These are phyloP conservation scores for Phortica magna DNA, from an alignment of 2,888 invertebrate genomes.

Conservation along the genomic window DNA sequence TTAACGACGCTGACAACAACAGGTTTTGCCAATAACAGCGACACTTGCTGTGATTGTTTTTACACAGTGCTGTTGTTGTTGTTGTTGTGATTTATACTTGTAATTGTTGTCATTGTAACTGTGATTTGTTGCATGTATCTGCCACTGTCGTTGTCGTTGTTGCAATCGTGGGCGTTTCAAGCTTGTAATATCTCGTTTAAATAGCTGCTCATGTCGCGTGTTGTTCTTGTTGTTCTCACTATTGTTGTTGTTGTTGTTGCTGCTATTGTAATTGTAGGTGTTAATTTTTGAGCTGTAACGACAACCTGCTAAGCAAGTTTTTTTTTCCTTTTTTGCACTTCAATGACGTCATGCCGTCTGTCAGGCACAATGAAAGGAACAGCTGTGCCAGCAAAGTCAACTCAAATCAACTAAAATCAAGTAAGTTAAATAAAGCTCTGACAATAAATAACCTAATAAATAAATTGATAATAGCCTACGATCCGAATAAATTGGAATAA, in stretches of 20 bases:
- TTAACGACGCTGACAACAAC: slow-evolving; percentile 1
- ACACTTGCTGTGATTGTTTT: slow-evolving; percentile 1
- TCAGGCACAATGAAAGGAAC: neutral
- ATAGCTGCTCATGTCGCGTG: slow-evolving; percentile 64
- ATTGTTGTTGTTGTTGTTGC: slow-evolving; percentile 51
- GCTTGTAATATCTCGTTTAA: slow-evolving; percentile 72
- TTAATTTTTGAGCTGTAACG: slow-evolving; percentile 19
- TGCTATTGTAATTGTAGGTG: neutral
- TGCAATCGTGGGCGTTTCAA: slow-evolving; percentile 49
- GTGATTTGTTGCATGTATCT: slow-evolving; percentile 8
- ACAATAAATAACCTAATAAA: slow-evolving; percentile 58
- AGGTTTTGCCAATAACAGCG: slow-evolving; percentile 29
- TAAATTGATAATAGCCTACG: slow-evolving; percentile 46
- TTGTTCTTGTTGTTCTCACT: slow-evolving; percentile 49
- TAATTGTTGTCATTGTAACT: slow-evolving; percentile 1
- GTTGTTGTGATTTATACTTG: neutral
- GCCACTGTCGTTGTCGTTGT: neutral
- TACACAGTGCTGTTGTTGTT: neutral
- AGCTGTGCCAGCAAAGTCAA: slow-evolving; percentile 34
- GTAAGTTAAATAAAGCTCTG: slow-evolving; percentile 40
- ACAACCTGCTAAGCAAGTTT: slow-evolving; percentile 20
- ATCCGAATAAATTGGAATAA: neutral
- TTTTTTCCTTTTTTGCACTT: neutral
- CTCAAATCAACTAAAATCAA: neutral
- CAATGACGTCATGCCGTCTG: slow-evolving; percentile 59